Conservation (phyloP, 2,113 vertebrate genomes). For the Solea solea region DNA sequence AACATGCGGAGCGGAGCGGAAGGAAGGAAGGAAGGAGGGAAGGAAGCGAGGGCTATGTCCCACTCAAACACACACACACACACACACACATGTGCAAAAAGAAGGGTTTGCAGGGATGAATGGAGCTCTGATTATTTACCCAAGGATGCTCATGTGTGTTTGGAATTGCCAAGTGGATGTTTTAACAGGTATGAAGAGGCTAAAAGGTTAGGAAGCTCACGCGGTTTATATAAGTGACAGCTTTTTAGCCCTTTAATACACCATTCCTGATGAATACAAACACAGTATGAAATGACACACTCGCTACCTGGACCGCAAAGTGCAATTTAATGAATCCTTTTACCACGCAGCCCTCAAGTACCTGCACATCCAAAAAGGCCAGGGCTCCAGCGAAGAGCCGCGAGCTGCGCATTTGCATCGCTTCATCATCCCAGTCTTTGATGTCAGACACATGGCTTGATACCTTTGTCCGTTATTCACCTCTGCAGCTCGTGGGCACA, state of each 20-base stretch:
- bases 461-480: constrained; percentile 58
- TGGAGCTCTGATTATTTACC: constrained; percentile 55
- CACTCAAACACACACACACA: constrained; percentile 32
- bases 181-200: constrained; percentile 54
- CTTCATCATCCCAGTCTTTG: constrained; percentile 49
- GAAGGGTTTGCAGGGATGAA: constrained; percentile 45
- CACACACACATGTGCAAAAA: constrained; percentile 36
- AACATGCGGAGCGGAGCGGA: constrained; percentile 53
- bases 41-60: constrained; percentile 36
- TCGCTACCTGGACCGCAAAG: constrained; percentile 40
- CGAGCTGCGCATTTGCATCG: constrained; percentile 42
- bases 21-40: constrained; percentile 49
- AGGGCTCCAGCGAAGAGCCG: not conserved
- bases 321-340: constrained; percentile 32
- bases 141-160: constrained; percentile 18
- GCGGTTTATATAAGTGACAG: constrained; percentile 23
- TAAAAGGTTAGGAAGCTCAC: constrained; percentile 29
- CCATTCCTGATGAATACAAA: constrained; percentile 18
- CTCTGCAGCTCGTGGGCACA: constrained; percentile 43
- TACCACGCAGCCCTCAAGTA: constrained; percentile 31
- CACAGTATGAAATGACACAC: constrained; percentile 17
- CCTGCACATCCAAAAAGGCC: constrained; percentile 32
- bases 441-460: constrained; percentile 49
- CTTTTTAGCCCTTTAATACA: constrained; percentile 27
- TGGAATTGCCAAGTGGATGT: constrained; percentile 33